Percentiles rank a stretch among this genome's conserved stretches.
These are phyloP conservation scores for Platycnemis pennipes DNA, from an alignment of 2,888 invertebrate genomes.

Conservation along the genomic window DNA sequence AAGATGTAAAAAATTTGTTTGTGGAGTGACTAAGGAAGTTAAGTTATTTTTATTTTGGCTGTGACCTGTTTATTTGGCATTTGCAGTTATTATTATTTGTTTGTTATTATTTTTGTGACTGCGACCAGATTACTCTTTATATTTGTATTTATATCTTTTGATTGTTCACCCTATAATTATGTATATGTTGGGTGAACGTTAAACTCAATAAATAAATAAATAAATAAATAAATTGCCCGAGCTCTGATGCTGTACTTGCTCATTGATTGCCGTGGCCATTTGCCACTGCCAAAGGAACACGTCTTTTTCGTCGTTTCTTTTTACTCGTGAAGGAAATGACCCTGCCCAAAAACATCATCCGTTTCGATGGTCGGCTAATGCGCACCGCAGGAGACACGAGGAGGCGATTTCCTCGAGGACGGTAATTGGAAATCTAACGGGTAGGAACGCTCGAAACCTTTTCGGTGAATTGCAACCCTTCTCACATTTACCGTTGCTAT, in stretches of 20 bases:
- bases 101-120: no score
- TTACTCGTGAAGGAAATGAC: background rate
- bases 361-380: background rate
- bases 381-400: background rate
- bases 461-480: background rate
- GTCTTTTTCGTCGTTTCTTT: background rate
- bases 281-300: background rate
- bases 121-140: no score
- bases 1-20: no score
- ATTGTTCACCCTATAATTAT: no score
- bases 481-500: background rate
- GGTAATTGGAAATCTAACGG: background rate
- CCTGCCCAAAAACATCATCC: background rate
- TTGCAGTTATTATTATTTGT: no score
- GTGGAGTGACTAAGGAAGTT: no score
- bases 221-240: no score
- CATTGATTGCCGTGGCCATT: background rate
- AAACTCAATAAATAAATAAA: no score
- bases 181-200: no score
- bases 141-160: no score
- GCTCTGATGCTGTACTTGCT: background rate
- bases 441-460: background rate
- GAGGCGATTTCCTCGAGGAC: background rate
- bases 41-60: no score
- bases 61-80: no score